Base-by-base conservation (phyloP, 2,797 vertebrate genomes). In the Peromyscus eremicus region DNA sequence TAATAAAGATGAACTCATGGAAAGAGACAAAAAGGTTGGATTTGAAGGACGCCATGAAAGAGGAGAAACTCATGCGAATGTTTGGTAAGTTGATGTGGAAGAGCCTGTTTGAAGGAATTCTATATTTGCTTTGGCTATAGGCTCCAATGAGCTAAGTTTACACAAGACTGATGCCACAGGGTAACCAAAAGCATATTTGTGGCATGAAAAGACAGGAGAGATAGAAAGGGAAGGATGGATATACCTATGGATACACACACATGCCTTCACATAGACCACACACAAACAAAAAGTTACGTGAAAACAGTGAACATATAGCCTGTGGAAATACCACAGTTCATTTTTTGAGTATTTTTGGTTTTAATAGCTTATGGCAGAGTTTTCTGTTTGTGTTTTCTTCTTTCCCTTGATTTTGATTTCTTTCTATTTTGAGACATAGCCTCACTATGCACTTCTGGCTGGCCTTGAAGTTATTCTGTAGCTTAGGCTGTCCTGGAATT, bases 301-400 rank as follows among this genome's bases (percentile, higher is more conserved):
- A 92, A 60, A 66, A 19, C 34, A 73, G 52, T 25, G 37, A 82
- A 79, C 3, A 49, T 40, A 64, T 10, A 49, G 29, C 6, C 23
- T 87, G 29, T 55, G 79, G 84, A 88, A 84, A 95, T 64, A 25
- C 1, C 34, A 27, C 68, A 29, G 60, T 83, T 17, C 55, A 55
- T 68, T 91, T 93, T 80, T 43, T 57, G 64, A 29, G 3, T 75
- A 80, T 29, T 95, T 95, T 87, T 87, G 70, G n/a, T 95, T 91
- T 89, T 89, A 40, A 93, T 34, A 71, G 3, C 34, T 52, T 80
- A n/a, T 12, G 77, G 77, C 32, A 37, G 79, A 25, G 12, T 13
- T 57, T 81, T 81, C 75, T n/a, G 19, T 80, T 55, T n/a, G 49
- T 12, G 32, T 55, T 55, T 80, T 55, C 32, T 80, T 80, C 55